Conservation (phyloP, 2,797 vertebrate genomes). For the Sternotherus odoratus region DNA sequence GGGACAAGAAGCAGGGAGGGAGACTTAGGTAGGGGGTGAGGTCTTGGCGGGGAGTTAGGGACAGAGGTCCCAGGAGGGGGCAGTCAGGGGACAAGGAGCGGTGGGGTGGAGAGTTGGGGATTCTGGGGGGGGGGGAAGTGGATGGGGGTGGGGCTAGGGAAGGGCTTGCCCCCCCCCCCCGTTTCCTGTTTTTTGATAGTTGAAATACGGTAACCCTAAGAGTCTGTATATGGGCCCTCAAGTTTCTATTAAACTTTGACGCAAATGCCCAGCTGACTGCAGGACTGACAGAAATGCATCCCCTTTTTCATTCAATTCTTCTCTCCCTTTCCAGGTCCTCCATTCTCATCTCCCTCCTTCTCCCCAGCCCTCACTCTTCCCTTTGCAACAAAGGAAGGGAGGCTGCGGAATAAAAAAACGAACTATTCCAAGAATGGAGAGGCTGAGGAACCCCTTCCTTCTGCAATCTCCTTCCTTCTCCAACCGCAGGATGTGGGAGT, state of each 20-base stretch:
- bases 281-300: rapidly evolving
- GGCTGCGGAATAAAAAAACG: not conserved
- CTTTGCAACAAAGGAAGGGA: not conserved
- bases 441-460: not conserved
- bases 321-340: not conserved
- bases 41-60: too few species aligned
- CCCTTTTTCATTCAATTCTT: not conserved
- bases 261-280: not conserved
- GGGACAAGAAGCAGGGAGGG: too few species aligned
- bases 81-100: too few species aligned
- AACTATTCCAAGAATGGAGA: not conserved
- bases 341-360: not conserved
- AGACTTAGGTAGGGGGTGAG: too few species aligned
- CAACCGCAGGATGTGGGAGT: not conserved
- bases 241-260: not conserved
- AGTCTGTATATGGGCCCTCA: rapidly evolving
- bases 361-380: not conserved
- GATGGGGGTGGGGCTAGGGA: too few species aligned
- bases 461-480: not conserved
- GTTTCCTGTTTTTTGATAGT: too few species aligned
- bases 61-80: too few species aligned
- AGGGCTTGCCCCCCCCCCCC: too few species aligned
- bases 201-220: too few species aligned
- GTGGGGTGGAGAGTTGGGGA: too few species aligned
- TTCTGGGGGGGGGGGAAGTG: too few species aligned